A percentile compares a stretch with the other conserved stretches of the same genome.
phyloP scores from a whole-genome alignment of 2,797 vertebrate genomes.

The Sebastes steindachneri region DNA sequence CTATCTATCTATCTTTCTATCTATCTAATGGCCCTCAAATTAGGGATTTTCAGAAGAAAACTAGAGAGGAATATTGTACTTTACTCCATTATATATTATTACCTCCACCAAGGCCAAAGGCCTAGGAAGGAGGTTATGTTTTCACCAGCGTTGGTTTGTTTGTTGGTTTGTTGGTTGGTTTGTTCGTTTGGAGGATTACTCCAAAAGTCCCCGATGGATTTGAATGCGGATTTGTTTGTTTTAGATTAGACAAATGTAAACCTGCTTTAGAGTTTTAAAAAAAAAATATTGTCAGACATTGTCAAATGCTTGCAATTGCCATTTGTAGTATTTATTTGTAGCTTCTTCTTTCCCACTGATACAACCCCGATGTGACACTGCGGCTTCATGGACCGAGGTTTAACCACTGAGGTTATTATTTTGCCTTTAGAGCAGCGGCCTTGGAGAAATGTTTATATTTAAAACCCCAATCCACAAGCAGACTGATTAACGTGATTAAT shows the following conservation, averaged over 20 bases:
- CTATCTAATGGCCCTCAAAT: background rate
- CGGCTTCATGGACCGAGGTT: background rate
- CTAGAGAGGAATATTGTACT: no score
- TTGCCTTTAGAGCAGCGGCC: background rate
- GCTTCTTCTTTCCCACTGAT: no score
- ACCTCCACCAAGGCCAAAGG: no score
- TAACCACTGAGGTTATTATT: background rate
- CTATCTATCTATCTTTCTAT: background rate
- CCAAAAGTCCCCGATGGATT: no score
- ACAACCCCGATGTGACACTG: background rate
- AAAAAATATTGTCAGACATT: background rate
- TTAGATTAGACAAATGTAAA: background rate
- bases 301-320: no score
- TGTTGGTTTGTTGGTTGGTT: no score
- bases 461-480: background rate
- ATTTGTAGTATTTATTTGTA: background rate
- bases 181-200: no score
- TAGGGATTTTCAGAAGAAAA: background rate
- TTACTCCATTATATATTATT: no score
- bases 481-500: conserved; percentile 29
- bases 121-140: no score
- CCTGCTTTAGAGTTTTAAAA: background rate
- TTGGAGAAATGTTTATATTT: background rate
- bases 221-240: no score
- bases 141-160: no score